Percentiles rank a stretch among this genome's conserved stretches.
These are phyloP conservation scores for Acanthurus lineatus DNA, from an alignment of 2,797 vertebrate species.

Conservation along the genomic window DNA sequence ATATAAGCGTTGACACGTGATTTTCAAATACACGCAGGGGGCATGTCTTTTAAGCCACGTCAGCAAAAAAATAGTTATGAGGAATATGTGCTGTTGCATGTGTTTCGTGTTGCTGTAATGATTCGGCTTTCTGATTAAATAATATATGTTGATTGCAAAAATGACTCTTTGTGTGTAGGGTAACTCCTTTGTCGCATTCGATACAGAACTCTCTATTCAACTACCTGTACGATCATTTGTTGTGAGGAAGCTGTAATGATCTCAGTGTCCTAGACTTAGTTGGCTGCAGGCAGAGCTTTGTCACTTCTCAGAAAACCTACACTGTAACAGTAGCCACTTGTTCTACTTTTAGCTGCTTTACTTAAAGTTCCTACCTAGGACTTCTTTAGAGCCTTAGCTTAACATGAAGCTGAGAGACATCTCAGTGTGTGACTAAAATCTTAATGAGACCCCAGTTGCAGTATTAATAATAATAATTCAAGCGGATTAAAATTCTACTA, in stretches of 20 bases:
- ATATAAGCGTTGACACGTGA: conserved; percentile 43
- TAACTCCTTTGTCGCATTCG: not conserved
- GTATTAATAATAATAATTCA: not conserved
- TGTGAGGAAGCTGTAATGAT: not conserved
- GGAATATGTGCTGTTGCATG: not conserved
- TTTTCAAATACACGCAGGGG: not conserved
- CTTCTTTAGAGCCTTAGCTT: not conserved
- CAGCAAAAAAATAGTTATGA: not conserved
- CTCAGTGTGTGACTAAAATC: not conserved
- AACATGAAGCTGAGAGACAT: not conserved
- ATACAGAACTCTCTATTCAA: not conserved
- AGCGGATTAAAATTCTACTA: not conserved
- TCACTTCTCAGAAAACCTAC: not conserved
- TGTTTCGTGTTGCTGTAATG: not conserved
- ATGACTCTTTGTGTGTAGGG: not conserved
- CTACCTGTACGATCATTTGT: not conserved
- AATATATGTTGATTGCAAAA: not conserved
- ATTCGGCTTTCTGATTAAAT: not conserved
- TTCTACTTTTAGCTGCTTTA: not conserved
- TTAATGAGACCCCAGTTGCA: not conserved
- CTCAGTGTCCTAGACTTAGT: not conserved
- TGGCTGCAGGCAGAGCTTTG: not conserved
- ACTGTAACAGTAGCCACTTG: not conserved
- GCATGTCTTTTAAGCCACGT: not conserved
- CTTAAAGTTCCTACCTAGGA: not conserved